Conservation (phyloP, 2,797 vertebrate genomes). For the Thamnophis elegans region DNA sequence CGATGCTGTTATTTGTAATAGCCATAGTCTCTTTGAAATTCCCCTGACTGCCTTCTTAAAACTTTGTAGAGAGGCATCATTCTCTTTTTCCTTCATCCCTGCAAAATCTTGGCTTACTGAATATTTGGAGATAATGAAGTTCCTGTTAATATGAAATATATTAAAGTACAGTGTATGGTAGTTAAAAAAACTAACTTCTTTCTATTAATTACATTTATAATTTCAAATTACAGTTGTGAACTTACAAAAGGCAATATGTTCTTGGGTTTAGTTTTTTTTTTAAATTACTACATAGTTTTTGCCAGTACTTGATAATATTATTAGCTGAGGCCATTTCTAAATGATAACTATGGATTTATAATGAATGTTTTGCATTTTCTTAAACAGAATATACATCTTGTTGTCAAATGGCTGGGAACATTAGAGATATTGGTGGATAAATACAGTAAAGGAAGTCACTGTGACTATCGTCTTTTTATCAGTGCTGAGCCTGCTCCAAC, state of each 20-base stretch:
- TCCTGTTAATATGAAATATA: background rate
- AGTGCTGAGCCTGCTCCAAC: conserved; percentile 74
- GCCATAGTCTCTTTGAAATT: background rate
- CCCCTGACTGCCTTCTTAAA: background rate
- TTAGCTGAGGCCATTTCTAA: background rate
- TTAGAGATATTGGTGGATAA: conserved; percentile 78
- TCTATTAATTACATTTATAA: conserved; percentile 2
- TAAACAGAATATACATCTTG: conserved; percentile 79
- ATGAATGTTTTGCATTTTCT: conserved; percentile 31
- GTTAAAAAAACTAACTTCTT: background rate
- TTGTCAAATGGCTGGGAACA: conserved; percentile 76
- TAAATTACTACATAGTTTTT: background rate
- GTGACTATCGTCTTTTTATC: conserved; percentile 79
- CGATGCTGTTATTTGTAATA: background rate
- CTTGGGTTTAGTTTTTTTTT: background rate
- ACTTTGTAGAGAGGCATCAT: background rate
- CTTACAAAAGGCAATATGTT: conserved; percentile 18
- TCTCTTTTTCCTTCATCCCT: background rate
- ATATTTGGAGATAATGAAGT: background rate
- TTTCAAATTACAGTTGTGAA: background rate
- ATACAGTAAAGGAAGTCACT: conserved; percentile 68
- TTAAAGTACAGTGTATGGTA: background rate
- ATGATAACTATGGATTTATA: conserved; percentile 13
- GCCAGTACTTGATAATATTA: background rate
- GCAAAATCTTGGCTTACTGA: conserved; percentile 12